Evolutionary conservation across 2,888 invertebrate species (phyloP), one percentile per base, ranked within the genome.

Genomic region (Steinernema carpocapsae): DNA sequence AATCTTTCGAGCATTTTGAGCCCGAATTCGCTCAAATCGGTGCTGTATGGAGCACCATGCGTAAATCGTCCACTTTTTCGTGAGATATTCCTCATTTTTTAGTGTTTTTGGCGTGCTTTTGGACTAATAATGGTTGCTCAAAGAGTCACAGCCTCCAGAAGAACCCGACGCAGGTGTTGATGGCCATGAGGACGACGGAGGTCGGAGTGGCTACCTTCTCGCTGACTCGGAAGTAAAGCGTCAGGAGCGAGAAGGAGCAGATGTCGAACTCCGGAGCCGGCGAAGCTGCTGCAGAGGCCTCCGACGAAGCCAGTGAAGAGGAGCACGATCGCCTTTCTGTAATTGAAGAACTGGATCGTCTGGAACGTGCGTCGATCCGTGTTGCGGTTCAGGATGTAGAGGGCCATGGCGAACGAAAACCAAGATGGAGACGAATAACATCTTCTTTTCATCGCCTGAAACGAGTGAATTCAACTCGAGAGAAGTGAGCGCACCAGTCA

Each of bases 201-300:
- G 84, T 86, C 24, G 84, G 85, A 10, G 86, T 85, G 48, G 86
- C 86, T n/a, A n/a, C n/a, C 73, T 87, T 82, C 70, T 80, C 77
- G 52, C 51, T 56, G 14, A 82, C 73, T 1, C 80, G 76, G 71
- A 81, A 82, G 1, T 77, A 73, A 12, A 82, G 76, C 4, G 82
- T 83, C 29, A 82, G 74, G 3, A 86, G 74, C 19, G 84, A 83
- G 77, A 84, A 84, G 4, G 78, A 79, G 73, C 82, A 82, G 19
- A 87, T 84, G 74, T 86, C 86, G 17, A n/a, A 87, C 80, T 0
- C 87, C 86, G 45, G 76, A 78, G 19, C 86, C 86, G n/a, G 84
- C 77, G 37, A 87, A 81, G 7, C 86, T 82, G n/a, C 85, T 79
- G 70, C 82, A 83, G 10, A 85, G 56, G 10, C 86, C 86, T 72